A percentile compares a stretch with the other conserved stretches of the same genome.
Evolutionary conservation across 2,113 vertebrate species (phyloP).

Genomic region (Coptodon bakossiorum): DNA sequence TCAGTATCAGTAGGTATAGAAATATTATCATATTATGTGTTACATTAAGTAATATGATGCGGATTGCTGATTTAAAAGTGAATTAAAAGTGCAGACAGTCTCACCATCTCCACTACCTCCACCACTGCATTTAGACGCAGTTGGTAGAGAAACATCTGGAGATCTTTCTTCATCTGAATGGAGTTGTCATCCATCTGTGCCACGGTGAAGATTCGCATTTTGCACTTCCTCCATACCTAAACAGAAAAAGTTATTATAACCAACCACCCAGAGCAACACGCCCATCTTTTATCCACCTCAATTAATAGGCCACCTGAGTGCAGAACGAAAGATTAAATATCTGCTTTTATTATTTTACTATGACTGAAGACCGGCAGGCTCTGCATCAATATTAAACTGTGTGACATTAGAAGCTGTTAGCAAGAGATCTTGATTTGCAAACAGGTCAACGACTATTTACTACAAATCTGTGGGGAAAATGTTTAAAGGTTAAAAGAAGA

Average conservation of each 20-base stretch:
- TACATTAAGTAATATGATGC: background rate
- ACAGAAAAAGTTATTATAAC: background rate
- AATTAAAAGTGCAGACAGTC: background rate
- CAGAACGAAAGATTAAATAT: fast-evolving
- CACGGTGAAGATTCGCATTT: constrained; percentile 94
- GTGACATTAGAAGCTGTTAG: background rate
- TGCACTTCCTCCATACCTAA: constrained; percentile 93
- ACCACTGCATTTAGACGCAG: constrained; percentile 87
- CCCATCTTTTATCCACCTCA: fast-evolving
- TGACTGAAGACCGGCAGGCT: background rate
- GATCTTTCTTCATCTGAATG: constrained; percentile 97
- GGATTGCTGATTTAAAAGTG: background rate
- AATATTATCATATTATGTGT: background rate
- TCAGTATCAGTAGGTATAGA: fast-evolving
- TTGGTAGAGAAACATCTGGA: constrained; percentile 91
- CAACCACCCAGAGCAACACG: background rate
- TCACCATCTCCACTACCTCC: constrained; percentile 96
- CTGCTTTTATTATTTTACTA: background rate
- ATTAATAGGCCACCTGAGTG: background rate
- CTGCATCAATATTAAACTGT: background rate
- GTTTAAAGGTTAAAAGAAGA: fast-evolving
- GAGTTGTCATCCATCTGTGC: constrained; percentile 95
- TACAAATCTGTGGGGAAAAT: background rate
- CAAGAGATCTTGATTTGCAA: background rate
- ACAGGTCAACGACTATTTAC: background rate